A percentile compares a stretch with the other conserved stretches of the same genome.
Evolutionary conservation across 2,888 invertebrate species (phyloP).

Genomic region (Ectemnius lituratus): DNA sequence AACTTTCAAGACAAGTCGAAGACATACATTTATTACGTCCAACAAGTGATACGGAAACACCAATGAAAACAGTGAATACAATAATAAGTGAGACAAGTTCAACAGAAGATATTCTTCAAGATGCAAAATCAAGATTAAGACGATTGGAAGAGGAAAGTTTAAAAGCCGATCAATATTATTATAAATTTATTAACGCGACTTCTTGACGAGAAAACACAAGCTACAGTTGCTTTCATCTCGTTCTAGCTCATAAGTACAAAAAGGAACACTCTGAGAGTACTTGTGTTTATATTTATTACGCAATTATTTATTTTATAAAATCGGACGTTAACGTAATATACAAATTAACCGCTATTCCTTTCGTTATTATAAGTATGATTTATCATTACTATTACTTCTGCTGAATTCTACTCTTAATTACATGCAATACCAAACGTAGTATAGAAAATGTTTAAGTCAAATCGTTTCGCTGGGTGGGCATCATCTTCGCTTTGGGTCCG

Average conservation of each 20-base stretch:
- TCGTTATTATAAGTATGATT: conserved; percentile 61
- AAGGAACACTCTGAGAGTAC: conserved; percentile 32
- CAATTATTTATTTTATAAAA: conserved; percentile 71
- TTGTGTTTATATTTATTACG: conserved; percentile 29
- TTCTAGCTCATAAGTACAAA: conserved; percentile 2
- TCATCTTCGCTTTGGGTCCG: conserved; percentile 77
- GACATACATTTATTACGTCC: conserved; percentile 63
- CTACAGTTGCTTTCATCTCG: too few species aligned
- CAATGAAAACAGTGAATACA: conserved; percentile 55
- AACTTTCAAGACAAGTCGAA: conserved; percentile 70
- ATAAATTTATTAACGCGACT: conserved; percentile 67
- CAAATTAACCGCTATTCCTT: conserved; percentile 73
- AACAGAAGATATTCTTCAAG: conserved; percentile 75
- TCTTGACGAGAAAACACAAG: conserved; percentile 46
- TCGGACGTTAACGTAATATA: conserved; percentile 73
- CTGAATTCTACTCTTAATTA: conserved; percentile 73
- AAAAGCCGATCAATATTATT: conserved; percentile 72
- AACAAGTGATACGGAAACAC: conserved; percentile 50
- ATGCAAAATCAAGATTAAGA: conserved; percentile 72
- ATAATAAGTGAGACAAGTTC: conserved; percentile 74
- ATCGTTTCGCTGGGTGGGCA: conserved; percentile 70
- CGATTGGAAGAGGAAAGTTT: conserved; percentile 73
- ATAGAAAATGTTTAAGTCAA: conserved; percentile 76
- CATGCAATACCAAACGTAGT: conserved; percentile 77
- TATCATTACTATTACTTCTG: too few species aligned